Evolutionary conservation across 1,140 invertebrate species (phyloP), one percentile per base, ranked within the genome.

Genomic region (Portunus trituberculatus): DNA sequence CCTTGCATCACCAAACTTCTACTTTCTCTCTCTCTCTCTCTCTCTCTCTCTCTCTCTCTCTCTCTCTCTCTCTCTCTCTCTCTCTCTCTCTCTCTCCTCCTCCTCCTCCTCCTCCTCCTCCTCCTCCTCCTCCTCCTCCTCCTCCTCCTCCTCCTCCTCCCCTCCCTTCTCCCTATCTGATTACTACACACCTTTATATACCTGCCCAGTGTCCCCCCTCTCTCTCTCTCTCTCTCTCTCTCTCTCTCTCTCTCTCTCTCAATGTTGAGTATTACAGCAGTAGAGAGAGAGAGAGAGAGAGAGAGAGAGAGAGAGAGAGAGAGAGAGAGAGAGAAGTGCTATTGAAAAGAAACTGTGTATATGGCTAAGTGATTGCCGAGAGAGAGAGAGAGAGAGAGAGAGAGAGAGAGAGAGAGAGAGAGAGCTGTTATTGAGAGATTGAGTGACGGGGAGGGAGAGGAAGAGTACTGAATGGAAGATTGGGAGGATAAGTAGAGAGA

Each of bases 281-380:
- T 12, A 76, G 67, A 76, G 67, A 76, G 67, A 76, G 67, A 76
- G 67, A 76, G 67, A 76, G 67, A 25, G 67, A n/a, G 25, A 76
- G 67, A 76, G 67, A 76, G 67, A 76, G 67, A n/a, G 25, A 76
- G 67, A 76, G 67, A 76, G 67, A 76, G 67, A 25, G 67, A 76
- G 67, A 76, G 67, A 76, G 67, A 76, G 67, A 76, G 67, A 76
- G 25, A 76, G 25, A 76, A 3, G 20, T n/a, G n/a, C 6, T n/a
- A n/a, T n/a, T n/a, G n/a, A 76, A 59, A 12, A 59, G 52, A 14
- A 59, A 59, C 12, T 14, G 16, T 14, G 12, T 12, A 59, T 20
- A 20, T 59, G 16, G 52, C 39, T 59, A 59, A 20, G 10, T 16
- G 52, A 20, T 59, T 20, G 52, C 52, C 20, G 52, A 59, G 25